These are phyloP conservation scores for Drosophila biarmipes DNA, from an alignment of 1,140 invertebrate species.

Conservation along the genomic window DNA sequence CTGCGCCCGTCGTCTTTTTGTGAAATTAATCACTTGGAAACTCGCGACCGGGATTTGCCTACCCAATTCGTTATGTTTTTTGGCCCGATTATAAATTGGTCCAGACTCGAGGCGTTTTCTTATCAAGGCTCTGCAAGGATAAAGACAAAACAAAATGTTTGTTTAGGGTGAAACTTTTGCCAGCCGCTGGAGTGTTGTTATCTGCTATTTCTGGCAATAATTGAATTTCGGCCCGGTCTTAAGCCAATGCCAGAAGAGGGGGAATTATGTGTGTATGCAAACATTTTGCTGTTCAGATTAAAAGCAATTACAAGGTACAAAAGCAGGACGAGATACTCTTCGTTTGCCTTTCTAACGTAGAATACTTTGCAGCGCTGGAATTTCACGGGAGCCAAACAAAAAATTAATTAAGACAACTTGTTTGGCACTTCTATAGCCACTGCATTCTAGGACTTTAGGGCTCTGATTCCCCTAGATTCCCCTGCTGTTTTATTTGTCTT, in stretches of 20 bases:
- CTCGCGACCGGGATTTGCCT: slow-evolving; percentile 59
- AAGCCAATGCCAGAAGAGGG: slow-evolving; percentile 14
- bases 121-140: slow-evolving; percentile 56
- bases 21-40: slow-evolving; percentile 80
- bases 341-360: slow-evolving; percentile 21
- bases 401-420: slow-evolving; percentile 55
- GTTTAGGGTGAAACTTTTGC: slow-evolving; percentile 38
- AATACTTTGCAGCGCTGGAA: slow-evolving; percentile 39
- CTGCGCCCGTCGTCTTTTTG: slow-evolving; percentile 14
- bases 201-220: slow-evolving; percentile 64
- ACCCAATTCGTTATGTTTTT: slow-evolving; percentile 55
- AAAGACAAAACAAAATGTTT: slow-evolving; percentile 37
- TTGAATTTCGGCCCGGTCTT: slow-evolving; percentile 48
- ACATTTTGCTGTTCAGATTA: slow-evolving; percentile 31
- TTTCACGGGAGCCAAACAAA: not conserved
- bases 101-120: slow-evolving; percentile 32
- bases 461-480: not conserved
- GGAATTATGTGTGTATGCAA: slow-evolving; percentile 24
- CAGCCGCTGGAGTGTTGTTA: slow-evolving; percentile 30
- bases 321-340: slow-evolving; percentile 15
- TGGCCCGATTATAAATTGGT: slow-evolving; percentile 64
- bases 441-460: not conserved
- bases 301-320: slow-evolving; percentile 54
- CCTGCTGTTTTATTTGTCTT: slow-evolving; percentile 40
- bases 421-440: slow-evolving; percentile 23